Conservation (phyloP, 2,113 vertebrate genomes). For the Phyllostomus hastatus region DNA sequence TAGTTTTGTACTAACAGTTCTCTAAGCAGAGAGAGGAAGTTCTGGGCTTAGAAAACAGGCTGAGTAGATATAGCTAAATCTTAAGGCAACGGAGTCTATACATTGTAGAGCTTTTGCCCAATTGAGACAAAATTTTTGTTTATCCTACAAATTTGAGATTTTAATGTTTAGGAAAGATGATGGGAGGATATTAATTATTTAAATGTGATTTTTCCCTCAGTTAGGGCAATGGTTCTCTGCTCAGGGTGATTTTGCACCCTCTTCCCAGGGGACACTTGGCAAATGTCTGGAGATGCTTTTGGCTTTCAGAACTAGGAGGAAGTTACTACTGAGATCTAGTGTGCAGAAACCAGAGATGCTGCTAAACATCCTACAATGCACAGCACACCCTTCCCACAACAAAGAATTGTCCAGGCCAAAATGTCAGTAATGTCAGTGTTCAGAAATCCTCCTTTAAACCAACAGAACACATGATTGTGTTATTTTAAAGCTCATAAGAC, state of each 20-base stretch:
- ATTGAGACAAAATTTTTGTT: conserved; percentile 51
- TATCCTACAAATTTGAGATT: neutral
- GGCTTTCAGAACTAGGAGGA: neutral
- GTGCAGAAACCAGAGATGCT: neutral
- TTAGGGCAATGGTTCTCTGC: neutral
- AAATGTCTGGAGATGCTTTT: neutral
- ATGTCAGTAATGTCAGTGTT: neutral
- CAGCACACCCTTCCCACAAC: neutral
- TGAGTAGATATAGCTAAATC: conserved; percentile 66
- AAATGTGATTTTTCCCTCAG: too few species aligned
- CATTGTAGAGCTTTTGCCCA: conserved; percentile 32
- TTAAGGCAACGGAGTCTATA: conserved; percentile 69
- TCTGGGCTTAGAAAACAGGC: conserved; percentile 64
- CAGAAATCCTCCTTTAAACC: neutral
- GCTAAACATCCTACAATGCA: neutral
- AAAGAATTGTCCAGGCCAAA: neutral
- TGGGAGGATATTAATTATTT: neutral
- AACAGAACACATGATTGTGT: neutral
- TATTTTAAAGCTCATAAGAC: neutral
- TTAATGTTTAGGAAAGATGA: neutral
- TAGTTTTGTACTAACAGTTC: conserved; percentile 71
- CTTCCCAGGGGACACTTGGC: neutral
- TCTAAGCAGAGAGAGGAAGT: conserved; percentile 74
- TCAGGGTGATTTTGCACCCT: fast-evolving
- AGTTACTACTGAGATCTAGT: too few species aligned